These are phyloP conservation scores for Helicolenus hilgendorfi DNA, from an alignment of 2,797 vertebrate species.

Conservation along the genomic window DNA sequence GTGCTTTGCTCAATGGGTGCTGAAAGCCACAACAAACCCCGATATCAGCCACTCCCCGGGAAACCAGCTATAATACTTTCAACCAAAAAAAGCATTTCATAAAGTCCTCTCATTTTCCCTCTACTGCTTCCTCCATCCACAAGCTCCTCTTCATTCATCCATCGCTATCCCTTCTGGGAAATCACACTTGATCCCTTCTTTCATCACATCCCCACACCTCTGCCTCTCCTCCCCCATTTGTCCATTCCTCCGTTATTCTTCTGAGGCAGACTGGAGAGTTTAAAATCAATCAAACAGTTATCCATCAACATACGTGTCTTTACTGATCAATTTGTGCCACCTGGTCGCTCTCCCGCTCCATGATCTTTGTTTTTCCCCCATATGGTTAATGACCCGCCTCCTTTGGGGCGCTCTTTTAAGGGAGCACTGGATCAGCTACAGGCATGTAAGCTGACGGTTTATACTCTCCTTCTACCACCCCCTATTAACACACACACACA, in stretches of 20 bases:
- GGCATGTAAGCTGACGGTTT: constrained; percentile 56
- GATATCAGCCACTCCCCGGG: neutral
- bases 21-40: neutral
- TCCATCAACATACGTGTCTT: constrained; percentile 40
- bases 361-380: neutral
- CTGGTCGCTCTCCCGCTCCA: neutral
- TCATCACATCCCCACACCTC: constrained; percentile 55
- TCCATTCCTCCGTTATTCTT: constrained; percentile 46
- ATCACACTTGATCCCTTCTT: constrained; percentile 74
- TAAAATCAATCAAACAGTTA: constrained; percentile 54
- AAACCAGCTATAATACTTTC: constrained; percentile 17
- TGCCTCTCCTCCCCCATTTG: constrained; percentile 39
- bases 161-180: constrained; percentile 70
- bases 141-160: constrained; percentile 59
- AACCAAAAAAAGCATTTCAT: constrained; percentile 66
- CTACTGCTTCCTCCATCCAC: constrained; percentile 41
- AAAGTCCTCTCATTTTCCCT: constrained; percentile 59
- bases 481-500: constrained; percentile 43
- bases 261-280: constrained; percentile 33
- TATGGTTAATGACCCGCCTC: neutral
- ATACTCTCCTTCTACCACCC: constrained; percentile 44
- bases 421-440: constrained; percentile 52
- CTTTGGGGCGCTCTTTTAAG: constrained; percentile 18
- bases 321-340: constrained; percentile 41
- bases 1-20: neutral